Evolutionary conservation across 2,888 invertebrate species (phyloP), one percentile per base, ranked within the genome.

Genomic region (Zhengitettix transpicula): DNA sequence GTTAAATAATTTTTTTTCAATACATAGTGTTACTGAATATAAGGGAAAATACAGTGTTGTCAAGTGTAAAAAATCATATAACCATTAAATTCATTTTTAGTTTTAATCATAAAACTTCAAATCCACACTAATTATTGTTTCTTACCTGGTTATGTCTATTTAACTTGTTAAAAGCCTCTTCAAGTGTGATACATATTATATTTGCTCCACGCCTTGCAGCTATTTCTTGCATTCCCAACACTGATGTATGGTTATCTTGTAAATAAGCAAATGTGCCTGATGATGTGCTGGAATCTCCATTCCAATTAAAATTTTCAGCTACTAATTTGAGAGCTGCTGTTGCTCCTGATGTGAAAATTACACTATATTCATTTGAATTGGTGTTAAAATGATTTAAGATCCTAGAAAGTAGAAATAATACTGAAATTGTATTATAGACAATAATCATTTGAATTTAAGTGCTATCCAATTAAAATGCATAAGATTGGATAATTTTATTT

Each of bases 311-410:
- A 60, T 81, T 77, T 71, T 97, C 94, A 0, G 85, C 88, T 1
- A 95, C 76, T 55, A 88, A 70, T 77, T 92, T 94, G 58, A 97
- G 72, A 1, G 91, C 82, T 17, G 83, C 85, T 28, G 97, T 95
- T n/a, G 95, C 85, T 51, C 96, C 93, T 0, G 89, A 84, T n/a
- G 96, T 97, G 70, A 98, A 98, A 65, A 98, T 81, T 1, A 98
- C 81, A 61, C 82, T 80, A 72, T 97, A 97, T 56, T 89, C 85
- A 10, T 88, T 81, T 0, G 81, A 73, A 64, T 80, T 81, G 9
- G 93, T 88, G 65, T 90, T 85, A 69, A 97, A 96, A 72, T 89
- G 85, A 61, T 82, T 77, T n/a, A 97, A 76, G 64, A 96, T 78
- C 70, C 89, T 88, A 68, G 44, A 75, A 70, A 64, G 60, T 10